phyloP scores from a whole-genome alignment of 1,140 invertebrate species.

The Lineus longissimus region DNA sequence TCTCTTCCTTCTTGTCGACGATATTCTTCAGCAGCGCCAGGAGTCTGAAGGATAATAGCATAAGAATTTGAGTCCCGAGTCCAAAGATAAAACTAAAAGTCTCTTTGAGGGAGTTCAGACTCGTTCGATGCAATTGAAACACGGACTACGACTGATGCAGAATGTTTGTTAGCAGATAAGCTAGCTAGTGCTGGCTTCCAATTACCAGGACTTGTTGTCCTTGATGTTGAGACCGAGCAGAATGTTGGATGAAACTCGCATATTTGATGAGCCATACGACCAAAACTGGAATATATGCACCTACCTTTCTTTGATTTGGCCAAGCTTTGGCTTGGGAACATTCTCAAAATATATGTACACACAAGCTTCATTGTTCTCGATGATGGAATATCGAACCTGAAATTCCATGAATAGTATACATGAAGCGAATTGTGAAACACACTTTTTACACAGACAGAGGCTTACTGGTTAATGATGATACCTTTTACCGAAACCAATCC shows the following conservation, averaged over 20 bases:
- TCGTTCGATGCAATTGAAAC: too few relatives aligned
- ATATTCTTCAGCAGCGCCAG: constrained; percentile 59
- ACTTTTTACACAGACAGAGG: too few relatives aligned
- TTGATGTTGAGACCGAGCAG: too few relatives aligned
- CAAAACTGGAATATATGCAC: constrained; percentile 9
- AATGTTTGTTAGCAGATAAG: neutral
- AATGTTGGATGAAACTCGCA: neutral
- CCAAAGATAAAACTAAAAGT: constrained; percentile 11
- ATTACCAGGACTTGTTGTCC: too few relatives aligned
- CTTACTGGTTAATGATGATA: too few relatives aligned
- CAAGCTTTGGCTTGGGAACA: constrained; percentile 69
- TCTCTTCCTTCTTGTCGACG: constrained; percentile 55
- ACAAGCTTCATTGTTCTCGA: constrained; percentile 69
- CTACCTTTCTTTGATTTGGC: constrained; percentile 61
- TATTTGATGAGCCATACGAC: neutral
- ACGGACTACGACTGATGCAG: too few relatives aligned
- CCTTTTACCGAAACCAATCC: too few relatives aligned
- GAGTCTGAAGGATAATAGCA: constrained; percentile 46
- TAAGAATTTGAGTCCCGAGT: neutral
- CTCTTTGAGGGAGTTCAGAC: too few relatives aligned
- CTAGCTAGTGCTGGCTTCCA: neutral
- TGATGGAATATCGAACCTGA: constrained; percentile 65
- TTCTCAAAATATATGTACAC: constrained; percentile 73
- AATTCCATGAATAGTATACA: too few relatives aligned
- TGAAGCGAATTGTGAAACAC: too few relatives aligned